phyloP scores from a whole-genome alignment of 2,113 vertebrate species.

The Panthera uncia region DNA sequence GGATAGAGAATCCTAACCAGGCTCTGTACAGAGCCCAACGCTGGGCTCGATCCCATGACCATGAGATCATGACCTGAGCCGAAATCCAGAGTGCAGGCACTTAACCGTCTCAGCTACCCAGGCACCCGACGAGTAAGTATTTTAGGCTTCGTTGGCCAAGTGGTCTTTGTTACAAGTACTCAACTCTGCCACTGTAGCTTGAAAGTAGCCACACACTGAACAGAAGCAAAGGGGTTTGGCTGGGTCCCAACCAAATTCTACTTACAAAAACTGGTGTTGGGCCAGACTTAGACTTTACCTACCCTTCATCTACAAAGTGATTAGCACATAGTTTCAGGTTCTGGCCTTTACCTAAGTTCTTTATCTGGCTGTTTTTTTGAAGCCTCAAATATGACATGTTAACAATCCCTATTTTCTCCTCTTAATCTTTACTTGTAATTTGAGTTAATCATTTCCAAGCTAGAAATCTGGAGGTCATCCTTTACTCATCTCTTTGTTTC shows the following conservation, averaged over 20 bases:
- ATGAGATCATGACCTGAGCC: too few relatives aligned
- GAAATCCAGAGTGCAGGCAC: too few relatives aligned
- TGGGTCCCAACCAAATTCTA: background rate
- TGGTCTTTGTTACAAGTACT: background rate
- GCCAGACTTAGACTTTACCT: background rate
- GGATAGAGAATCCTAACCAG: too few relatives aligned
- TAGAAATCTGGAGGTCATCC: background rate
- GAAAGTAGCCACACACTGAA: background rate
- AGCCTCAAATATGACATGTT: background rate
- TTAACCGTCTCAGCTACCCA: too few relatives aligned
- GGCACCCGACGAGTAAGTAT: background rate
- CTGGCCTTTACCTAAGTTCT: background rate
- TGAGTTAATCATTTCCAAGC: background rate
- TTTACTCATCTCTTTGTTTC: background rate
- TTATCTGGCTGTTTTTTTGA: background rate
- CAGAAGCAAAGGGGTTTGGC: background rate
- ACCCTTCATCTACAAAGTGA: background rate
- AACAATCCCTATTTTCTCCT: background rate
- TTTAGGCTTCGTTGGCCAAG: background rate
- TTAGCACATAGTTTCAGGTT: background rate
- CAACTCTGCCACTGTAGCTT: background rate
- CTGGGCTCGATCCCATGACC: too few relatives aligned
- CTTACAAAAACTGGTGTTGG: background rate
- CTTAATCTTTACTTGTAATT: background rate
- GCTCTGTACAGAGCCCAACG: too few relatives aligned